Conservation (phyloP, 1,140 invertebrate species). For the Phenacoccus solenopsis region DNA sequence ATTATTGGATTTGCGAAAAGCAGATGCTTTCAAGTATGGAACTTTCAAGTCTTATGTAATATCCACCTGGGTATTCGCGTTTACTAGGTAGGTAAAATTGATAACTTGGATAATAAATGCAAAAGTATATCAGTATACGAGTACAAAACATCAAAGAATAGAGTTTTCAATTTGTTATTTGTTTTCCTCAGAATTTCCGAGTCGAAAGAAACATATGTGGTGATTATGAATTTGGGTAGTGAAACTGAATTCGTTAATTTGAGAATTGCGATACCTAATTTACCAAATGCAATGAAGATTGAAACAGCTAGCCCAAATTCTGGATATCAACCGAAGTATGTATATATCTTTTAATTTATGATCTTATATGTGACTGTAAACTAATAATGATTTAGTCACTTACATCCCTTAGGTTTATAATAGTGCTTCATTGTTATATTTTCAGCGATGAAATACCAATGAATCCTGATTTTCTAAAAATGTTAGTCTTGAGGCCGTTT, state of each 20-base stretch:
- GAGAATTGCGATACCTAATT: background rate
- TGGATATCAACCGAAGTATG: background rate
- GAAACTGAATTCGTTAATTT: constrained; percentile 5
- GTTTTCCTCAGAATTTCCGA: background rate
- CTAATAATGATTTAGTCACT: background rate
- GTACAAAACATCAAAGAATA: background rate
- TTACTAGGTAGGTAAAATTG: constrained; percentile 13
- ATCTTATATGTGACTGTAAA: background rate
- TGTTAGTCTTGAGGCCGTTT: background rate
- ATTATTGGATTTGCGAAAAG: constrained; percentile 17
- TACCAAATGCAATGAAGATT: background rate
- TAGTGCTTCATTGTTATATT: background rate
- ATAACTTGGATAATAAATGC: background rate
- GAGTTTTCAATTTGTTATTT: background rate
- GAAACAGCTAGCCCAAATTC: constrained; percentile 18
- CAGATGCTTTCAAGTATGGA: constrained; percentile 20
- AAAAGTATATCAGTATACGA: background rate
- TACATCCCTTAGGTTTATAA: no score
- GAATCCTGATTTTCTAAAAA: background rate
- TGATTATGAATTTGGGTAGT: constrained; percentile 20
- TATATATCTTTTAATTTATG: background rate
- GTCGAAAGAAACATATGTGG: background rate
- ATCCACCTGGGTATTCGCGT: constrained; percentile 10
- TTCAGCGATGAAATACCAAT: background rate
- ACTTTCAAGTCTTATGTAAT: constrained; percentile 16